Base-by-base conservation (phyloP, 2,113 vertebrate genomes). In the Quiscalus mexicanus region DNA sequence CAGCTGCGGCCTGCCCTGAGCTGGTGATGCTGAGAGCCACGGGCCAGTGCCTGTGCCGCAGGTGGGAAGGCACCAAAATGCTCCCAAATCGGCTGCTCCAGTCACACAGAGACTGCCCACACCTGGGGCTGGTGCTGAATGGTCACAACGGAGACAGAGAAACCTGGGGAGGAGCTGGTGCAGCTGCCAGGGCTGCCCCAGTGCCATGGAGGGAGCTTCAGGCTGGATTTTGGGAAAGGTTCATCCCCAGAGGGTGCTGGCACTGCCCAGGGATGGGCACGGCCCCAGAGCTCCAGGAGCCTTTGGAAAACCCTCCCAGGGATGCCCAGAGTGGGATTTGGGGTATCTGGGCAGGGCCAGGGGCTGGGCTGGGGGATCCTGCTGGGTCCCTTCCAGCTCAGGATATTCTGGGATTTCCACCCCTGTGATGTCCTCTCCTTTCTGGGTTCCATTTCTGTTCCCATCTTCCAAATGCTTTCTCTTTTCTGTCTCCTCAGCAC, bases 341-440 rank as follows among this genome's bases (percentile, higher is more conserved):
- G 37, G 58, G 10, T 0, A 15, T 45, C 33, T 81, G 59, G 0
- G 59, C 50, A 65, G 44, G 37, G 37, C 0, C 33, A 14, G 68
- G 37, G 0, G 27, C 0, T 7, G 52, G 11, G 1, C 22, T 73
- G 8, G 21, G 0, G 11, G 39, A 10, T 67, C 28, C 59, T 0
- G 0, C 8, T 9, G 33, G 15, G 12, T 59, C 68, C 18, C 23
- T 37, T 6, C 44, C 33, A 1, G 0, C 45, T 11, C 19, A 60
- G 39, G 19, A 45, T 1, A 15, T n/a, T 53, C 78, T n/a, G 14
- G 14, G 45, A 30, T 50, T 71, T 69, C 7, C 50, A 58, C 52
- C 58, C 30, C 50, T 42, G 4, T 8, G 31, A 33, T 17, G 6
- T n/a, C 24, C 5, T 5, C 17, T 49, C 19, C 44, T 84, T 59